Percentiles rank a stretch among this genome's conserved stretches.
phyloP scores from a whole-genome alignment of 2,888 invertebrate species.

The Hydraecia micacea region DNA sequence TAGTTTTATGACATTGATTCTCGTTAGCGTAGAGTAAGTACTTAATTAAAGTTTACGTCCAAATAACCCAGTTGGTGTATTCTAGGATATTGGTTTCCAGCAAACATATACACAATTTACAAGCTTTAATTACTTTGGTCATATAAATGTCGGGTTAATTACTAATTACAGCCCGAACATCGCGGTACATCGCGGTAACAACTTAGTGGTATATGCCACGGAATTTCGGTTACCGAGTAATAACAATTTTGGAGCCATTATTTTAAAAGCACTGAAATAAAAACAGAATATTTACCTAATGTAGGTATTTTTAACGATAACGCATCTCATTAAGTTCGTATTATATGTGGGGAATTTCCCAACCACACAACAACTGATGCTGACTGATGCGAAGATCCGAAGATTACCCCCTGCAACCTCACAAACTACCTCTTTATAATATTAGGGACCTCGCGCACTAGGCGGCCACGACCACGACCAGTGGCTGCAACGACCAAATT shows the following conservation, averaged over 20 bases:
- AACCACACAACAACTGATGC: slow-evolving; percentile 10
- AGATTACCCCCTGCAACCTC: too few relatives aligned
- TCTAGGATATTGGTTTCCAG: slow-evolving; percentile 17
- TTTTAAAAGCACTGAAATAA: slow-evolving; percentile 25
- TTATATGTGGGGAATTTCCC: slow-evolving; percentile 28
- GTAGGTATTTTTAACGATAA: slow-evolving; percentile 30
- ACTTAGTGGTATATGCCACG: slow-evolving; percentile 9
- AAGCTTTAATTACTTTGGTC: slow-evolving; percentile 23
- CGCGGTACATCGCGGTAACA: slow-evolving; percentile 21
- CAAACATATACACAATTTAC: slow-evolving; percentile 36
- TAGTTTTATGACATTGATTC: slow-evolving; percentile 6
- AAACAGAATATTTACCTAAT: slow-evolving; percentile 12
- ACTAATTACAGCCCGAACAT: slow-evolving; percentile 31
- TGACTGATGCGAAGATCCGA: too few relatives aligned
- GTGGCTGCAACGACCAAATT: too few relatives aligned
- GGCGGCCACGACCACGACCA: too few relatives aligned
- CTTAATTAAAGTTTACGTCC: slow-evolving; percentile 11
- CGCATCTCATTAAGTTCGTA: slow-evolving; percentile 12
- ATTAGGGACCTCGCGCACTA: too few relatives aligned
- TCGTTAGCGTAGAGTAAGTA: slow-evolving; percentile 5
- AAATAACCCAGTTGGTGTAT: slow-evolving; percentile 14
- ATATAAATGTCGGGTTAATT: slow-evolving; percentile 21
- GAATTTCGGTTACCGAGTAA: slow-evolving; percentile 12
- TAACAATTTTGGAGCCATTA: slow-evolving; percentile 33
- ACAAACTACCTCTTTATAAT: too few relatives aligned